These are phyloP conservation scores for Mallotus villosus DNA, from an alignment of 2,797 vertebrate genomes.

Conservation along the genomic window DNA sequence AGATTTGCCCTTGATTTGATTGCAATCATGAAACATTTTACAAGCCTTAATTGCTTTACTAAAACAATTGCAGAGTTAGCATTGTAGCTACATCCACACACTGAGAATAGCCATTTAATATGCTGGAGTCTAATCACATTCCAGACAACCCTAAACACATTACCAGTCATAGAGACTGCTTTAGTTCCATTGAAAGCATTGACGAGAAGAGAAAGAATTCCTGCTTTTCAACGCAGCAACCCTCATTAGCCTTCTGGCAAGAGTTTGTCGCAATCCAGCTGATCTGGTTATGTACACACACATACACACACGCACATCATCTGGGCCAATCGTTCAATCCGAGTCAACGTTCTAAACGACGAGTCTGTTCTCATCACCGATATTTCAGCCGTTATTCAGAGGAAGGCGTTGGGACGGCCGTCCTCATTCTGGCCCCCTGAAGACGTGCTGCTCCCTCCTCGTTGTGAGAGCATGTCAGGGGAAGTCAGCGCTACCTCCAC, in stretches of 20 bases:
- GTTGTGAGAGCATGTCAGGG: constrained; percentile 46
- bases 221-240: constrained; percentile 43
- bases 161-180: constrained; percentile 32
- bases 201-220: constrained; percentile 32
- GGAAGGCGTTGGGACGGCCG: no score
- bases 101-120: constrained; percentile 47
- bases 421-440: no score
- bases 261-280: constrained; percentile 38
- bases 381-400: no score
- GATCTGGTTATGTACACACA: constrained; percentile 44
- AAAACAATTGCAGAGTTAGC: constrained; percentile 16
- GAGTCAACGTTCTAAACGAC: not conserved
- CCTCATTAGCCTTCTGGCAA: constrained; percentile 53
- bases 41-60: constrained; percentile 3
- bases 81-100: constrained; percentile 25
- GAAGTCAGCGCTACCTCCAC: constrained; percentile 46
- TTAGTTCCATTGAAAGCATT: constrained; percentile 29
- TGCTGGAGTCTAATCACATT: constrained; percentile 22
- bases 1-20: no score
- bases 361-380: not conserved
- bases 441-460: constrained; percentile 23
- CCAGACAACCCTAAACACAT: constrained; percentile 26
- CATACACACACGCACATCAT: constrained; percentile 32
- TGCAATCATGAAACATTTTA: not conserved
- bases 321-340: constrained; percentile 38